phyloP scores from a whole-genome alignment of 2,797 vertebrate species.

The Tauraco hartlaubi region DNA sequence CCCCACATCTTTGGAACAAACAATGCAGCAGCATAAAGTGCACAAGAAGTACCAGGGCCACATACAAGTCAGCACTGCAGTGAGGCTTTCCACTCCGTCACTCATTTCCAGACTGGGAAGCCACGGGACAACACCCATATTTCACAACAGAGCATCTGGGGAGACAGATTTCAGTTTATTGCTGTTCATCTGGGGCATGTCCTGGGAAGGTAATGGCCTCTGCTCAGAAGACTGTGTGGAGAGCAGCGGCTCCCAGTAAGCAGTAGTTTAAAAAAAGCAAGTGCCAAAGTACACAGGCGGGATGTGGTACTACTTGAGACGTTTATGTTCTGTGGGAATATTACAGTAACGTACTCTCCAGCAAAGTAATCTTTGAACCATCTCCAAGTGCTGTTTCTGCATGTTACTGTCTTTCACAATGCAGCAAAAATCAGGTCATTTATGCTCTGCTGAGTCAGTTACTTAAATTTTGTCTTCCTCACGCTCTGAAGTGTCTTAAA shows the following conservation, averaged over 20 bases:
- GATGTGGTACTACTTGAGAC: conserved; percentile 3
- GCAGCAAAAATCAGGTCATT: conserved; percentile 37
- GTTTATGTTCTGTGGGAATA: conserved; percentile 34
- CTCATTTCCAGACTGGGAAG: neutral
- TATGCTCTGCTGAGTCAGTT: conserved; percentile 63
- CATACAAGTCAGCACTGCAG: neutral
- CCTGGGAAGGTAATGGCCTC: conserved; percentile 18
- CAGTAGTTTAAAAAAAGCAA: neutral
- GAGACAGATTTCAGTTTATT: neutral
- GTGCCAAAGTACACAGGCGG: conserved; percentile 29
- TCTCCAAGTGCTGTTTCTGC: conserved; percentile 61
- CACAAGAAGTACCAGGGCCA: neutral
- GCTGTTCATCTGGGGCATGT: neutral
- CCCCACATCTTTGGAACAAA: neutral
- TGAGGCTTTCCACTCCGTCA: neutral
- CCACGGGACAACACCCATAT: neutral
- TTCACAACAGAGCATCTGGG: neutral
- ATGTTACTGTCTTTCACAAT: conserved; percentile 56
- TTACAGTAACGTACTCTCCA: neutral
- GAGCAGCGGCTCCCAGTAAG: conserved; percentile 7
- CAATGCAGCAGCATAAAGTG: neutral
- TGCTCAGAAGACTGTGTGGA: neutral
- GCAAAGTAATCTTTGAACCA: conserved; percentile 49
- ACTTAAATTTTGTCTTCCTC: conserved; percentile 40
- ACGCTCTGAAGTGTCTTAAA: neutral